Percentiles rank a stretch among this genome's conserved stretches.
Conservation (phyloP, 2,797 vertebrate species). For the Cossypha caffra region DNA sequence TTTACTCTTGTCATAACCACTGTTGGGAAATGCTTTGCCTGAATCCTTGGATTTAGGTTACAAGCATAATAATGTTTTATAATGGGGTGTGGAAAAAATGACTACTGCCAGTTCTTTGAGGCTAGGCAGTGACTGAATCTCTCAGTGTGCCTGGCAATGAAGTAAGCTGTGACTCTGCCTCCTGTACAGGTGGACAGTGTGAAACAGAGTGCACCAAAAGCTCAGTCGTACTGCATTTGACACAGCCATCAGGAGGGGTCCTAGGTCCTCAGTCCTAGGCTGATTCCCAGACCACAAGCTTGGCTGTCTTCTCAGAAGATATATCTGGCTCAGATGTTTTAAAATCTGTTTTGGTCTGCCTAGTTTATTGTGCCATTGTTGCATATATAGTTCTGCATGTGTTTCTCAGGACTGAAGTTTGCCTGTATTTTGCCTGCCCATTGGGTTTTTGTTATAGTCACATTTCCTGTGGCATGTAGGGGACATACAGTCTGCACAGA, state of each 20-base stretch:
- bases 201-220: neutral
- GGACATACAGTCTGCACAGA: neutral
- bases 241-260: neutral
- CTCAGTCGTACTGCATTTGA: neutral
- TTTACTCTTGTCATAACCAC: neutral
- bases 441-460: neutral
- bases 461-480: neutral
- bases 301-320: neutral
- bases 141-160: neutral
- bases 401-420: neutral
- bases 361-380: neutral
- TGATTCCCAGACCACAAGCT: neutral
- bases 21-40: neutral
- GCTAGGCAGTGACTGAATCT: neutral
- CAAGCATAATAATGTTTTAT: neutral
- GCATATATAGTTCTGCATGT: neutral
- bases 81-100: neutral
- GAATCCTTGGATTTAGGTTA: constrained; percentile 2
- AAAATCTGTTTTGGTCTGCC: neutral
- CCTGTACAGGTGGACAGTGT: neutral
- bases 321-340: neutral
- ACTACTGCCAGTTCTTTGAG: neutral
- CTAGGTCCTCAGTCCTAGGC: neutral
- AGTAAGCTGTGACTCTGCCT: neutral
- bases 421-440: neutral